Base-by-base conservation (phyloP, 2,113 vertebrate genomes). In the Cheilinus undulatus region DNA sequence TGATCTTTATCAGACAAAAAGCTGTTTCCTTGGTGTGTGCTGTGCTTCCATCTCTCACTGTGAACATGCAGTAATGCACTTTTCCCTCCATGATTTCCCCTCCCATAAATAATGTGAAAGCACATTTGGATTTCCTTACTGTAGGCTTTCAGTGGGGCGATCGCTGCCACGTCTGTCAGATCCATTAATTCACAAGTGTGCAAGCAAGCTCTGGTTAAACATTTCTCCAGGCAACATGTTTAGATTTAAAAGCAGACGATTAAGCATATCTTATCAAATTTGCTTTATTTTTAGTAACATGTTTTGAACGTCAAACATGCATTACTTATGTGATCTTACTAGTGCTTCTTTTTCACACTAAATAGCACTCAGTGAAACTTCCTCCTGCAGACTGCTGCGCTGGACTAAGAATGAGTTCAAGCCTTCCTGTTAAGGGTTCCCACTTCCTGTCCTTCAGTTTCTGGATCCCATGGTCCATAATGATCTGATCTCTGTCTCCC, bases 401-500 rank as follows among this genome's bases (percentile, higher is more conserved):
- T 22, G 46, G 49, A 40, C 65, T 36, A 32, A 64, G 51, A 67
- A 60, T 1, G 40, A 64, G 73, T 70, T 71, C 69, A 58, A 75
- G 66, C 69, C 69, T 73, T 71, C 72, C 66, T 74, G 57, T 77
- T 46, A 74, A 82, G 52, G 70, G 26, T 72, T 75, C 63, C 76
- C 59, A 76, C 86, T 88, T 91, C 83, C 86, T 78, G 89, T 88
- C 87, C 85, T 90, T 90, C 89, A 87, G 80, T 76, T 81, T 86
- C 85, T 85, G 85, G 87, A 89, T 85, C 86, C 86, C 89, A 78
- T 85, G 78, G 83, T 86, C 86, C 84, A 88, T 88, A 89, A 85
- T 87, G 89, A 90, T 90, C 84, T 88, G 85, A 88, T 90, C 89
- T 80, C 86, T 82, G 82, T 86, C 87, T 89, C 91, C 83, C 85